Evolutionary conservation across 2,888 invertebrate genomes (phyloP), one percentile per base, ranked within the genome.

Genomic region (Deilephila elpenor): DNA sequence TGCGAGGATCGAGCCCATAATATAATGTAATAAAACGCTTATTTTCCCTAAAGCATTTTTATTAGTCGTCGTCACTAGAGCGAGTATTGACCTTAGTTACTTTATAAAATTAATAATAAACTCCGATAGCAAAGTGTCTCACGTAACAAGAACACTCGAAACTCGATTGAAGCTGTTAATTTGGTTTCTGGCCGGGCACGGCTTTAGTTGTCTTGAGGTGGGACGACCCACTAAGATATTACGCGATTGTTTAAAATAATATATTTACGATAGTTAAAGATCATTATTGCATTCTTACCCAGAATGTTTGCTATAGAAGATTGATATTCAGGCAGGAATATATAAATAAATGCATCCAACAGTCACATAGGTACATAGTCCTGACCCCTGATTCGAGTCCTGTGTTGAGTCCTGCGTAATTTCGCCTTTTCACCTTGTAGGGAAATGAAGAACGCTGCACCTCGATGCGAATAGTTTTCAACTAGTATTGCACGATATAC

Each of bases 161-260:
- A 73, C 34, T 71, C 61, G 70, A 74, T 74, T 71, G 67, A 70
- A 67, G 64, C 60, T 70, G 59, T 71, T 74, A 71, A 72, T 71
- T 71, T 71, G 64, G 25, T 67, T 62, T 62, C 44, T 20, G 44
- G 17, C 56, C 37, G n/a, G 34, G 61, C 0, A 37, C 60, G 51
- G 60, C 32, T 32, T 29, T 70, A 29, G 29, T 29, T 34, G 14
- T 3, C 19, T 56, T 56, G 56, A 56, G 3, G 6, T 17, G n/a
- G 44, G 3, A 14, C 11, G 44, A 44, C 44, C 44, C 44, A 44
- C 14, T 44, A 14, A 44, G 37, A 37, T 37, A 32, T 2, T 7
- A 51, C 4, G 4, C 19, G 37, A 2, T 2, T 8, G 8, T 37
- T 8, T 53, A 19, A 53, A 53, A 53, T 53, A 53, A 53, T 19